Base-by-base conservation (phyloP, 1,140 invertebrate genomes). In the Anthonomus grandis region DNA sequence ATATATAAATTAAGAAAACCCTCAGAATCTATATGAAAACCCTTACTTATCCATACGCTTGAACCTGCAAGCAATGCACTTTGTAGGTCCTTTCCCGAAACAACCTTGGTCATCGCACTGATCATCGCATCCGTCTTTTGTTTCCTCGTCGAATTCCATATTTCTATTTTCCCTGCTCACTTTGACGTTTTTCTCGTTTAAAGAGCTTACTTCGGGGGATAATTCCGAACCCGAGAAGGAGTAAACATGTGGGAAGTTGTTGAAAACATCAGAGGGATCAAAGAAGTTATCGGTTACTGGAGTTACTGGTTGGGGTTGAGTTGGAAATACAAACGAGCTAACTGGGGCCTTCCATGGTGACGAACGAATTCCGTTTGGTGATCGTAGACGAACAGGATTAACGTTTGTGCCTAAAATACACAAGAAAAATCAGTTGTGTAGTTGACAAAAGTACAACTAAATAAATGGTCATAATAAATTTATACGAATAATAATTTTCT, bases 41-140 rank as follows among this genome's bases (percentile, higher is more conserved):
- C 76, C 83, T 82, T 71, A 87, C 86, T 88, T 87, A 69, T 91
- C 87, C 44, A 91, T 77, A 23, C 86, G 78, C 65, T 89, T 90
- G 63, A 85, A 84, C 67, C 84, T 86, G 71, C 89, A 92, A 21
- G 85, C 81, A 50, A 90, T 81, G 70, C 89, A 91, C 65, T 90
- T 87, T 1, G 83, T 85, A 0, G 88, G 85, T 57, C 87, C 87
- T 66, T 85, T 85, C 54, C 87, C 89, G 67, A 90, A 91, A 71
- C 89, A 91, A 36, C 89, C 89, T 68, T 86, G 84, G 39, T 81
- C 74, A 73, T 90, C 88, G 73, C 89, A 91, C 73, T 92, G 87
- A 31, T 86, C 83, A 75, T 92, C 87, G 71, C 89, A 92, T 61
- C 85, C 81, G 64, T 88, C 83, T 54, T 86, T 77, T 44, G 88